phyloP scores from a whole-genome alignment of 2,888 invertebrate species.

The Ochropleura plecta region DNA sequence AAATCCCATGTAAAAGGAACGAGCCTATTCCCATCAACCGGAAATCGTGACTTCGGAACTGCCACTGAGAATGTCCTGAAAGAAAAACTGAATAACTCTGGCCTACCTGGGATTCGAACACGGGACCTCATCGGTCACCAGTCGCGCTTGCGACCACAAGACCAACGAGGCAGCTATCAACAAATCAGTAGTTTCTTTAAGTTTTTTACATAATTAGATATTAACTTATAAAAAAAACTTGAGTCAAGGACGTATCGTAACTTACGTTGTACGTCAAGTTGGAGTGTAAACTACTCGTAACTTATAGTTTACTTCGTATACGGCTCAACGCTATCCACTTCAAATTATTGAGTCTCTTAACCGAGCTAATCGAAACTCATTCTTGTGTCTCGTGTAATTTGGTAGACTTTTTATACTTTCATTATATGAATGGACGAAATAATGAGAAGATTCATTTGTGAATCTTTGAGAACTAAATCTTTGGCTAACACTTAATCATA shows the following conservation, averaged over 20 bases:
- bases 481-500: too few relatives aligned
- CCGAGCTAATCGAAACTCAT: neutral
- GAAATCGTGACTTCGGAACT: neutral
- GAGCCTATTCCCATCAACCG: neutral
- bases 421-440: too few relatives aligned
- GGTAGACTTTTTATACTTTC: too few relatives aligned
- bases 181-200: neutral
- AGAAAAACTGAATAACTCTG: neutral
- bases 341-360: neutral
- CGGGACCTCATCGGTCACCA: neutral
- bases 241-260: neutral
- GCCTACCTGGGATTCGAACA: neutral
- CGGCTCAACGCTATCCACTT: conserved; percentile 7
- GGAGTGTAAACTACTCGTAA: conserved; percentile 13
- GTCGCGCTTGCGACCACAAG: neutral
- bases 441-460: too few relatives aligned
- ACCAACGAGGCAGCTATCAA: neutral
- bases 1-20: neutral
- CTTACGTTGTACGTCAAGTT: neutral
- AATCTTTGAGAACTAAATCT: too few relatives aligned
- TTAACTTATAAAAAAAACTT: neutral
- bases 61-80: neutral
- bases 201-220: neutral
- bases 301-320: conserved; percentile 8
- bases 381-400: too few relatives aligned